phyloP scores from a whole-genome alignment of 2,888 invertebrate species.

The Andrena camellia region DNA sequence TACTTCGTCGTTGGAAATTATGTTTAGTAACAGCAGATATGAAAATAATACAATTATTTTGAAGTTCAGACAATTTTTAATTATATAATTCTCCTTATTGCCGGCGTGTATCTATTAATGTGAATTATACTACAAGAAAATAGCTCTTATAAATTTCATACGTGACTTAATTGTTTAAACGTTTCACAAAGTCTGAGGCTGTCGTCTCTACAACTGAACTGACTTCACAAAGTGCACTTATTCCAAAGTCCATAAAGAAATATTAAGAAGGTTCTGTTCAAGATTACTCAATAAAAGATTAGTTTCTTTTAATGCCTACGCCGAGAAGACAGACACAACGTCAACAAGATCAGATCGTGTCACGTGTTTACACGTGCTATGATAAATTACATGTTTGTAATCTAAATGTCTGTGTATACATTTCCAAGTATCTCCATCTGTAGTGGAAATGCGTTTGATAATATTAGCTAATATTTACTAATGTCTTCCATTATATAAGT shows the following conservation, averaged over 20 bases:
- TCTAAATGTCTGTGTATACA: neutral
- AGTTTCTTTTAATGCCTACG: conserved; percentile 8
- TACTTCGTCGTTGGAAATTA: neutral
- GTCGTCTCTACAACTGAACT: conserved; percentile 19
- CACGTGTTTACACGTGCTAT: conserved; percentile 17
- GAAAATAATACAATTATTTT: neutral
- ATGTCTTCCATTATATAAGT: neutral
- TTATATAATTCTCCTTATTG: neutral
- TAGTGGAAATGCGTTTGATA: conserved; percentile 29
- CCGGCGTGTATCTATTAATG: neutral
- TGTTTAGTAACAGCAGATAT: neutral
- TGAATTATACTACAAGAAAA: neutral
- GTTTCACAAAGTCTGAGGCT: conserved; percentile 38
- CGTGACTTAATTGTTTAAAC: conserved; percentile 35
- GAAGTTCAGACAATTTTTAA: conserved; percentile 1
- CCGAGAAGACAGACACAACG: neutral
- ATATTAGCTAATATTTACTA: conserved; percentile 1
- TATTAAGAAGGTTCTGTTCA: conserved; percentile 28
- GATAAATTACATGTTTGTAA: conserved; percentile 18
- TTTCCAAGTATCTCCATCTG: conserved; percentile 7
- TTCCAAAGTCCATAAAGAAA: conserved; percentile 60
- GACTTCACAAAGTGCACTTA: conserved; percentile 22
- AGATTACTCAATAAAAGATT: conserved; percentile 6
- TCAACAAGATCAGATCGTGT: conserved; percentile 20
- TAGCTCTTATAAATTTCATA: conserved; percentile 1